These are phyloP conservation scores for Flexamia atlantica DNA, from an alignment of 2,888 invertebrate genomes.

Conservation along the genomic window DNA sequence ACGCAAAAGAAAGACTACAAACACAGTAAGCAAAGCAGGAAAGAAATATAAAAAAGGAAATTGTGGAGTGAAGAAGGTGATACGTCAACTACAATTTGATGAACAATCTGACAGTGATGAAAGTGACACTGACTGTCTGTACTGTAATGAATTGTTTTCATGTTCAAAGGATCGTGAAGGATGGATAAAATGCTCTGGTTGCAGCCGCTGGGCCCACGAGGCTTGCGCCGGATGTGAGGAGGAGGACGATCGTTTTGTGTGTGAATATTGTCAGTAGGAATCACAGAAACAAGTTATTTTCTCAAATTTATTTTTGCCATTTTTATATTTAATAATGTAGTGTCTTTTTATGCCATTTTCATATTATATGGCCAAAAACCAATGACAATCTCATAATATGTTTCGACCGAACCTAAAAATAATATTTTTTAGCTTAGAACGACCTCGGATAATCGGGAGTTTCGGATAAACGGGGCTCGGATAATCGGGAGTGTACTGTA, in stretches of 20 bases:
- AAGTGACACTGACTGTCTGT: conserved; percentile 54
- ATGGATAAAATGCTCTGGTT: conserved; percentile 55
- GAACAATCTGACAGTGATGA: conserved; percentile 40
- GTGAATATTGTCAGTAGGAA: conserved; percentile 45
- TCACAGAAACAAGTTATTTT: conserved; percentile 29
- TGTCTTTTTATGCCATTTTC: conserved; percentile 14
- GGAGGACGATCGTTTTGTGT: conserved; percentile 44
- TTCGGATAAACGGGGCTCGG: background rate
- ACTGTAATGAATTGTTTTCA: conserved; percentile 48
- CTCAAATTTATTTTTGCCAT: conserved; percentile 18
- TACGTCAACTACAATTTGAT: conserved; percentile 48
- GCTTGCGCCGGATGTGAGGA: conserved; percentile 57
- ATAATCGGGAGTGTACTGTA: no score
- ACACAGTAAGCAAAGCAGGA: conserved; percentile 23
- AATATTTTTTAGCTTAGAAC: background rate
- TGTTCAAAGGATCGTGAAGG: conserved; percentile 57
- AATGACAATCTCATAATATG: no score
- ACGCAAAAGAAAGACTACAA: conserved; percentile 36
- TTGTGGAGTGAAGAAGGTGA: conserved; percentile 41
- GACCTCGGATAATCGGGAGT: background rate
- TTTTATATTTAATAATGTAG: conserved; percentile 28
- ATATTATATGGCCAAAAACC: no score
- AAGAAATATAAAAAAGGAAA: conserved; percentile 21
- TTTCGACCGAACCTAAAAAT: no score
- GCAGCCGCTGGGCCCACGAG: conserved; percentile 56